Evolutionary conservation across 2,797 vertebrate species (phyloP), one percentile per base, ranked within the genome.

Genomic region (Columba guinea): DNA sequence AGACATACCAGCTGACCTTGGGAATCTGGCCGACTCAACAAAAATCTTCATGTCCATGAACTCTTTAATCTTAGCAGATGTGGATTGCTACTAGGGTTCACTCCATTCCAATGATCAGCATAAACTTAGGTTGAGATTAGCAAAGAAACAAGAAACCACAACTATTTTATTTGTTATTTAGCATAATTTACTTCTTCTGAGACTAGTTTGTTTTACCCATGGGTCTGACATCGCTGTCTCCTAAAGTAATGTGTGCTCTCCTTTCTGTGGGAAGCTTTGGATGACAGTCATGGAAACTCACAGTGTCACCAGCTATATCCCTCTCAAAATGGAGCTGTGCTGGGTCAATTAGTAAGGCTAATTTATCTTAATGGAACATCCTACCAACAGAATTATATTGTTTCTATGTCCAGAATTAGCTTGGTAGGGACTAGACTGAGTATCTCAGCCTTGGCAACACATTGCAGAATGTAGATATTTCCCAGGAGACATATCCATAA

Each of bases 321-420:
- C 41, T 48, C 49, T 62, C 14, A 7, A 68, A 82, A 73, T 55
- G 85, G 73, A 88, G 65, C 73, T 76, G 46, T 7, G 21, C 44
- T 59, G 62, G 85, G 91, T 93, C 93, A 93, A 60, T 56, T 65
- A 63, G 46, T 58, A 88, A 62, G 76, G 83, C 37, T 86, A 71
- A 93, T 90, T 78, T n/a, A 44, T 88, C 37, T 2, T n/a, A 62
- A 20, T 82, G 73, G 85, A 94, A 88, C 88, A 93, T 75, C 92
- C 89, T 82, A 51, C 41, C 91, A 17, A 59, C 87, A 87, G 65
- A 84, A 21, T 76, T 62, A 0, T 94, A 84, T 65, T 86, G 83
- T 91, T 95, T 95, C 95, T 85, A 86, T 69, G 83, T 84, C 93
- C 93, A 91, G 77, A 96, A 96, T 95, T 96, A 95, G 77, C 81